phyloP scores from a whole-genome alignment of 2,113 vertebrate species.

The Camelus dromedarius region DNA sequence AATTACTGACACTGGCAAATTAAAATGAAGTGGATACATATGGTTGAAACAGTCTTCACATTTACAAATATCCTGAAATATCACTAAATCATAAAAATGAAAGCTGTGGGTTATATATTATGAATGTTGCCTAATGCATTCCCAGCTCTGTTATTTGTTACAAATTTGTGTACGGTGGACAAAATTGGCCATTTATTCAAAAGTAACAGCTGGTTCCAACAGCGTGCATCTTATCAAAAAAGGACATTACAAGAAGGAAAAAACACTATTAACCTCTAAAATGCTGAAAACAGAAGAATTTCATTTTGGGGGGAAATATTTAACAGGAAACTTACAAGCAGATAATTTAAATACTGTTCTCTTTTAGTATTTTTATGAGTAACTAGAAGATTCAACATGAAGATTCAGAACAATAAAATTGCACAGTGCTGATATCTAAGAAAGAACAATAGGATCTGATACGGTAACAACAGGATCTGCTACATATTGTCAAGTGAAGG shows the following conservation, averaged over 20 bases:
- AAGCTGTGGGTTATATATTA: constrained; percentile 91
- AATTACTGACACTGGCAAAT: constrained; percentile 94
- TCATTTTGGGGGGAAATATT: constrained; percentile 66
- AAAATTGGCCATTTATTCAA: constrained; percentile 92
- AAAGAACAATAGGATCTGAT: constrained; percentile 73
- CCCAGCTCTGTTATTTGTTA: constrained; percentile 91
- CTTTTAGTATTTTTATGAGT: constrained; percentile 54
- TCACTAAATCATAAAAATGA: constrained; percentile 92
- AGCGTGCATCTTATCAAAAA: constrained; percentile 84
- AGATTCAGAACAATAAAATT: background rate
- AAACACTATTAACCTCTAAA: constrained; percentile 88
- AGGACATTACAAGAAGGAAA: constrained; percentile 81
- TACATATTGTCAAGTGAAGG: constrained; percentile 76
- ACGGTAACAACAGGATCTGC: constrained; percentile 68
- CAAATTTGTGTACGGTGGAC: constrained; percentile 89
- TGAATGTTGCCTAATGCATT: constrained; percentile 90
- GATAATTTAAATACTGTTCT: constrained; percentile 53
- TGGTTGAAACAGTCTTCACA: constrained; percentile 91
- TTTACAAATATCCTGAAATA: constrained; percentile 93
- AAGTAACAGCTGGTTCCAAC: constrained; percentile 89
- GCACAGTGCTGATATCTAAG: constrained; percentile 56
- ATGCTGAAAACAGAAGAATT: constrained; percentile 82
- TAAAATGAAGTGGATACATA: constrained; percentile 95
- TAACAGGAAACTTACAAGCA: constrained; percentile 41
- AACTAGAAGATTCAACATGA: constrained; percentile 6